phyloP scores from a whole-genome alignment of 1,140 invertebrate species.

The Coptotermes formosanus region DNA sequence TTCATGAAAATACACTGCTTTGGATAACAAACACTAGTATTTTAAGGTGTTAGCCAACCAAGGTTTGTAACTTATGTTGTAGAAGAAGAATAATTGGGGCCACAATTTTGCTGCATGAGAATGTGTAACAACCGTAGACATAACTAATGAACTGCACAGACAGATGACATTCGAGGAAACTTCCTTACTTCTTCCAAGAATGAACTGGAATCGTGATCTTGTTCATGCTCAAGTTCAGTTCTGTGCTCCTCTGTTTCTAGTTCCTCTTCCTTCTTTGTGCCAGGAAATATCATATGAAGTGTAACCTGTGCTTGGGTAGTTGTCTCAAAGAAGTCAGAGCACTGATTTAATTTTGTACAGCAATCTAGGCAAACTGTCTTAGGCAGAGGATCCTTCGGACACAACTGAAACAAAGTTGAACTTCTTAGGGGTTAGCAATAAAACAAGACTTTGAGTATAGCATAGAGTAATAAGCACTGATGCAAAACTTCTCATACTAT shows the following conservation, averaged over 20 bases:
- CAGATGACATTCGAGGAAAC: background rate
- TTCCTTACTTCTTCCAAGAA: background rate
- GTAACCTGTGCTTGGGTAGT: constrained; percentile 48
- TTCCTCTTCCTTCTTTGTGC: constrained; percentile 15
- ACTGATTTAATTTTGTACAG: constrained; percentile 47
- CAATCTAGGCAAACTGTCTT: constrained; percentile 49
- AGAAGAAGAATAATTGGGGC: no score
- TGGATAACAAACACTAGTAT: no score
- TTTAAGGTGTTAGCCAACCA: no score
- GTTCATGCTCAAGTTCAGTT: background rate
- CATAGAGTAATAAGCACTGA: no score
- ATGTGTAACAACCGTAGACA: no score
- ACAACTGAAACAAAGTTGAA: constrained; percentile 41
- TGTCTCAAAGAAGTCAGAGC: constrained; percentile 50
- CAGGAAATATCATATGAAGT: constrained; percentile 37
- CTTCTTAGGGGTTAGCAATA: constrained; percentile 8
- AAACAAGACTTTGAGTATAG: background rate
- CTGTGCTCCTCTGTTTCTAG: background rate
- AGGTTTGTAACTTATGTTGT: no score
- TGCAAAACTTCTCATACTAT: no score
- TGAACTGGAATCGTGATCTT: background rate
- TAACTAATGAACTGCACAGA: background rate
- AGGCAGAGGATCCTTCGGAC: constrained; percentile 45
- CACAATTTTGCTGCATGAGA: no score
- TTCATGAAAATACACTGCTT: no score